phyloP scores from a whole-genome alignment of 1,140 invertebrate genomes.

The Lepidostoma basale region DNA sequence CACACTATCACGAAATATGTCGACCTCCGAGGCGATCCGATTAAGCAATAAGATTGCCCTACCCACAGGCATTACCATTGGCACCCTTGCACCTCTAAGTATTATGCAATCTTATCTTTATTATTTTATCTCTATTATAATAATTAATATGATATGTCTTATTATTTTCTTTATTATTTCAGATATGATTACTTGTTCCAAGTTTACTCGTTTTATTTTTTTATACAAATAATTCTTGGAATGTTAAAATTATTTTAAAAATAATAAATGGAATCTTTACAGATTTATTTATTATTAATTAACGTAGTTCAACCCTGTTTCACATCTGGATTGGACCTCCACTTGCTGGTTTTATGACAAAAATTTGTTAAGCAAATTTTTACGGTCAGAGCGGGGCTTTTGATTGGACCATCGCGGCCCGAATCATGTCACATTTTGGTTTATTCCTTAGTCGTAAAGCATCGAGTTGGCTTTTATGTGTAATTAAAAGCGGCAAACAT shows the following conservation, averaged over 20 bases:
- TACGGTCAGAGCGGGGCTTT: constrained; percentile 8
- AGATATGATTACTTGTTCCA: too few species aligned
- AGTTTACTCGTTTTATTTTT: too few species aligned
- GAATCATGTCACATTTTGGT: constrained; percentile 14
- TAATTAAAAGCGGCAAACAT: constrained; percentile 16
- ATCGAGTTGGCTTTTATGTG: constrained; percentile 15
- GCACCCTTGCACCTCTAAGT: too few species aligned
- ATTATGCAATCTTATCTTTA: too few species aligned
- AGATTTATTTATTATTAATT: not conserved
- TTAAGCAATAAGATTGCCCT: too few species aligned
- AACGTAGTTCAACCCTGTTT: not conserved
- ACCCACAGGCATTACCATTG: too few species aligned
- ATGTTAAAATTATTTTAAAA: not conserved
- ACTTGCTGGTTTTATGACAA: constrained; percentile 26
- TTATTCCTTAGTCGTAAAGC: constrained; percentile 19
- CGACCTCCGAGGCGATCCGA: too few species aligned
- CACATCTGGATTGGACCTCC: not conserved
- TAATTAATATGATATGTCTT: too few species aligned
- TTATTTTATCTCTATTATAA: too few species aligned
- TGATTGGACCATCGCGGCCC: constrained; percentile 5
- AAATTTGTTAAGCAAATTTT: constrained; percentile 32
- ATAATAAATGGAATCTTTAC: not conserved
- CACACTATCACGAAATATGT: too few species aligned
- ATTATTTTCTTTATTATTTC: too few species aligned
- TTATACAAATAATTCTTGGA: too few species aligned